Base-by-base conservation (phyloP, 2,888 invertebrate species). In the Notodonta ziczac region DNA sequence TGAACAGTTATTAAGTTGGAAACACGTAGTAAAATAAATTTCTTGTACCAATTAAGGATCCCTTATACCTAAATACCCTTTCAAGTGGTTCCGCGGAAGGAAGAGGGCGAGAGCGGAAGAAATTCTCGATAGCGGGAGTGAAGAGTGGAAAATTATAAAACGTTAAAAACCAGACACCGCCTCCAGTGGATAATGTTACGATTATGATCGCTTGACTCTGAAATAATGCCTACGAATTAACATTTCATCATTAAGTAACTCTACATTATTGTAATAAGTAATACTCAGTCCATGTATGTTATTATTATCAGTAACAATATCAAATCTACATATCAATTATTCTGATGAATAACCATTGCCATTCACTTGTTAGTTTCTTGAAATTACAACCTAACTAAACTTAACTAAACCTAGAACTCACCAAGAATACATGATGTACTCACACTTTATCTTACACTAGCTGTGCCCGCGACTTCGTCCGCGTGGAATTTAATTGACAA, bases 61-160 rank as follows among this genome's bases (percentile, higher is more conserved):
- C 83, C 85, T 89, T 89, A 86, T 88, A 87, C 85, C 84, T 88
- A 90, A 89, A 90, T 90, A 89, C 88, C 88, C 84, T 85, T 87
- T 86, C 87, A 88, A 89, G 87, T 87, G 86, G 86, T 82, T 85
- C 80, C 77, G 73, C 80, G 86, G 87, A 89, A 89, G 87, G 88
- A 90, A 91, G 85, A 87, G 88, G 88, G 88, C 78, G 85, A 81
- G 81, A 86, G 83, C 86, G 90, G 88, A 90, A 89, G 90, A 88
- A 90, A 90, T 90, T 82, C 81, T 83, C 88, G 89, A 89, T 91
- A 90, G 88, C 88, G 81, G 83, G 86, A 83, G 85, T 84, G 83
- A 86, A 85, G 86, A 87, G 88, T 87, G 84, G 86, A 86, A 87
- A 88, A 90, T 89, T 89, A 87, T 87, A 84, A 90, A 89, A 87